Conservation (phyloP, 2,888 invertebrate genomes). For the Germaria angustata region DNA sequence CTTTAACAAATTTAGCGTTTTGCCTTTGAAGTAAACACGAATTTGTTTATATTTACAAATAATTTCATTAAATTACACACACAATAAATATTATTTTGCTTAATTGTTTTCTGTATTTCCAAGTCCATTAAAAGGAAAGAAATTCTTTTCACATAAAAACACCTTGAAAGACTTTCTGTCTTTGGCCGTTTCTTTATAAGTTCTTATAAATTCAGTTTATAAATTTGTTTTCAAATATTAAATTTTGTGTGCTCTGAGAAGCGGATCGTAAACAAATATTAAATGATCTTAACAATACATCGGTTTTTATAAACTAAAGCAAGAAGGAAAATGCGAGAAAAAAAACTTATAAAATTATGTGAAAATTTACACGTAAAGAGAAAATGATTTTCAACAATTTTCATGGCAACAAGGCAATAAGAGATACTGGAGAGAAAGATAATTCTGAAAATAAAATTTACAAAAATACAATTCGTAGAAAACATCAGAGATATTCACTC, state of each 20-base stretch:
- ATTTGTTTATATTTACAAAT: constrained; percentile 21
- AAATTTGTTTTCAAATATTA: constrained; percentile 11
- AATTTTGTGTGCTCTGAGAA: constrained; percentile 43
- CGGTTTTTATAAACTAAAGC: constrained; percentile 57
- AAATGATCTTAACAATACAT: constrained; percentile 50
- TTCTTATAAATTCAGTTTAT: constrained; percentile 11
- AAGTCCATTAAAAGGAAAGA: constrained; percentile 13
- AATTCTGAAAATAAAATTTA: constrained; percentile 39
- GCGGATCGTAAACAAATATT: constrained; percentile 64
- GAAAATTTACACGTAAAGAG: constrained; percentile 41
- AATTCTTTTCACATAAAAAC: constrained; percentile 17
- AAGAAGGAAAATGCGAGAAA: neutral
- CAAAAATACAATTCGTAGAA: constrained; percentile 53
- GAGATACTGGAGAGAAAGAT: constrained; percentile 43
- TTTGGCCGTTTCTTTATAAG: neutral
- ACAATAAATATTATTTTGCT: constrained; percentile 16
- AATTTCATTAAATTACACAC: constrained; percentile 30
- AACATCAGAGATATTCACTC: constrained; percentile 39
- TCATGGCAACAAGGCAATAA: neutral
- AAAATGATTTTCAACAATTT: constrained; percentile 10
- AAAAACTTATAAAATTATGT: constrained; percentile 8
- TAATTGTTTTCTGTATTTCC: constrained; percentile 3
- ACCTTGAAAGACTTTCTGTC: neutral
- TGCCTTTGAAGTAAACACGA: constrained; percentile 35
- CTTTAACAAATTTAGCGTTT: constrained; percentile 1